phyloP scores from a whole-genome alignment of 2,797 vertebrate genomes.

The Cossypha niveicapilla region DNA sequence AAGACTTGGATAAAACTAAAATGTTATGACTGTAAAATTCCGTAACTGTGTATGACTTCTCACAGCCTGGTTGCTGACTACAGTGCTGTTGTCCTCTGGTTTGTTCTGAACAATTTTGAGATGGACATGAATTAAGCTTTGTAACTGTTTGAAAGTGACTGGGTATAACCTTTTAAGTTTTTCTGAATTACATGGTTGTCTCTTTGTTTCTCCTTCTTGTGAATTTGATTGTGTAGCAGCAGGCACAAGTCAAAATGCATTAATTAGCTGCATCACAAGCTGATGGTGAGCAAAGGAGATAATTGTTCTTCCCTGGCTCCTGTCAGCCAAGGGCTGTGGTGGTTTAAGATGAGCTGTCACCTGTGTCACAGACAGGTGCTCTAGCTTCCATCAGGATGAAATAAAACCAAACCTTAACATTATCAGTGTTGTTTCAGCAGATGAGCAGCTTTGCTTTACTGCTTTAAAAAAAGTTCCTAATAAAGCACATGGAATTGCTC shows the following conservation, averaged over 20 bases:
- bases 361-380: background rate
- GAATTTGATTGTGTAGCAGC: background rate
- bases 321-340: background rate
- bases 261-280: background rate
- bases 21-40: background rate
- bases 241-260: background rate
- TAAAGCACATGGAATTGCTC: background rate
- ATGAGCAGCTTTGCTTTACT: background rate
- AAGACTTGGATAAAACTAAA: background rate
- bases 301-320: background rate
- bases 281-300: background rate
- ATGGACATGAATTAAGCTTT: background rate
- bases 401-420: background rate
- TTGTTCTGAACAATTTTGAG: background rate
- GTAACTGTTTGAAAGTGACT: background rate
- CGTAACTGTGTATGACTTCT: background rate
- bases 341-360: background rate
- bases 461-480: background rate
- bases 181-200: background rate
- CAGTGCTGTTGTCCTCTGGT: background rate
- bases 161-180: background rate
- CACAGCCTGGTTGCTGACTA: background rate
- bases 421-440: fast-evolving
- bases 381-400: background rate
- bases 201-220: background rate